Percentiles rank a stretch among this genome's conserved stretches.
Conservation (phyloP, 2,888 invertebrate genomes). For the Eristalis pertinax region DNA sequence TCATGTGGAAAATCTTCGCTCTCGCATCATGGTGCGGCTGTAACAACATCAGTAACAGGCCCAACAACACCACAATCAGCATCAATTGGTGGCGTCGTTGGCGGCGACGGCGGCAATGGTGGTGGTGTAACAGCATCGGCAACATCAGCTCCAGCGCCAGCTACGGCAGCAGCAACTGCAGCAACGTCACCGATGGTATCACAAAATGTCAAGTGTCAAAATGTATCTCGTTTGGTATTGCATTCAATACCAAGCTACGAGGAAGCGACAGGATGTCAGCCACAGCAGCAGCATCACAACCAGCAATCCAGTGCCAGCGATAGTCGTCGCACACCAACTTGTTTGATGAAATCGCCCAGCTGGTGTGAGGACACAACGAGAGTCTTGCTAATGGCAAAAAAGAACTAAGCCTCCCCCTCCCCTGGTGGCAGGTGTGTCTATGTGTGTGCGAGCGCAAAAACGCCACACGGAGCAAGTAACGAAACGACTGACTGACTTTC, state of each 20-base stretch:
- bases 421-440: neutral
- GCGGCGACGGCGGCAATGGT: constrained; percentile 7
- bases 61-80: constrained; percentile 67
- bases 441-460: neutral
- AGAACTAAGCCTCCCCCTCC: constrained; percentile 33
- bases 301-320: constrained; percentile 25
- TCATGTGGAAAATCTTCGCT: constrained; percentile 20
- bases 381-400: constrained; percentile 32
- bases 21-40: constrained; percentile 4
- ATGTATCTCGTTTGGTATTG: constrained; percentile 61
- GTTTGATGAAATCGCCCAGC: constrained; percentile 54
- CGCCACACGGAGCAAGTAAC: neutral
- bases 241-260: constrained; percentile 71
- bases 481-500: constrained; percentile 39
- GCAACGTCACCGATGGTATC: constrained; percentile 54
- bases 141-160: constrained; percentile 23
- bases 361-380: constrained; percentile 57
- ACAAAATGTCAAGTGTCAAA: constrained; percentile 67
- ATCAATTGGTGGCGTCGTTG: constrained; percentile 39
- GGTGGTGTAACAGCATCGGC: constrained; percentile 55
- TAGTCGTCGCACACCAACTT: constrained; percentile 26
- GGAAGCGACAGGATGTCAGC: constrained; percentile 60
- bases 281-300: constrained; percentile 29
- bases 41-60: constrained; percentile 41
- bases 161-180: constrained; percentile 46